Base-by-base conservation (phyloP, 2,797 vertebrate species). In the Centroberyx gerrardi region DNA sequence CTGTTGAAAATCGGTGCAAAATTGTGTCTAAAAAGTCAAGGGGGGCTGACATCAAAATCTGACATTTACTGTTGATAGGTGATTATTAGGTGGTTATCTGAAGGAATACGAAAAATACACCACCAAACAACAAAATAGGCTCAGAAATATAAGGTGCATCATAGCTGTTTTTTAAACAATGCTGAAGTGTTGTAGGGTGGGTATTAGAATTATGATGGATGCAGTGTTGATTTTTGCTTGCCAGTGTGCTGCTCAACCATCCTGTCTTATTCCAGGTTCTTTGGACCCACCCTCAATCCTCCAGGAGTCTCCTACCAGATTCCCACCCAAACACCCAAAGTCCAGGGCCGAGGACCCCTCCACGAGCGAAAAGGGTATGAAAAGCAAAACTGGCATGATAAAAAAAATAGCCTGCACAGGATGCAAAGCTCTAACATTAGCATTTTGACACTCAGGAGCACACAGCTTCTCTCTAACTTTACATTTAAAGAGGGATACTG, bases 221-320 rank as follows among this genome's bases (percentile, higher is more conserved):
- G 4, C 40, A n/a, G n/a, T 42, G 14, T 53, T 33, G n/a, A 17
- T 65, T 31, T 61, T 67, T 66, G 63, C 68, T 58, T 40, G 68
- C 59, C 60, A 59, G 56, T 80, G 58, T 67, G 52, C 67, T 68
- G 68, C 44, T n/a, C 18, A 46, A n/a, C 28, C 14, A 66, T 68
- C 49, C 49, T 76, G 82, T 83, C 92, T 86, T 91, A 68, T 90
- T 88, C 55, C 93, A 99, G 97, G 95, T 93, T 94, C 97, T 14
- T 96, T 94, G 85, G 96, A 97, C 15, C 90, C 96, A 54, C 93
- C 93, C 80, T 93, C 95, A 78, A 84, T 79, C 1, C 90, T 95
- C 62, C 95, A 96, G 93, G 95, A 96, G 88, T 95, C 95, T 0
- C 96, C 97, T 71, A 98, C 96, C 62, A 95, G 92, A 91, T 96